Evolutionary conservation across 2,888 invertebrate species (phyloP), one percentile per base, ranked within the genome.

Genomic region (Troglohyphantes excavatus): DNA sequence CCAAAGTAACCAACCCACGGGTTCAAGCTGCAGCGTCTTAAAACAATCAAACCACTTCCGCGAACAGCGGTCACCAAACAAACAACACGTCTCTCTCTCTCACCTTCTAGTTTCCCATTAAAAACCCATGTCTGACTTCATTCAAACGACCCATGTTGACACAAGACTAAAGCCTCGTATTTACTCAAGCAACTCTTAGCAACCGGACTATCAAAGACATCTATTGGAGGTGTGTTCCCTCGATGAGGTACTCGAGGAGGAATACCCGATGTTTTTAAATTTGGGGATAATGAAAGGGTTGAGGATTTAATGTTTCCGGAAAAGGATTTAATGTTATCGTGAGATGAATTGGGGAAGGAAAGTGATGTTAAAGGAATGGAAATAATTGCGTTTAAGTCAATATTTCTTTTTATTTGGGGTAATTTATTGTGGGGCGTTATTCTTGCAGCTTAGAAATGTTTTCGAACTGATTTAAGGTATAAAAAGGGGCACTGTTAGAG

Each of bases 301-400:
- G 53, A 53, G 53, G 53, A 17, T 53, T 53, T 53, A 53, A n/a
- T 53, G 53, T 53, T 53, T 53, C 53, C n/a, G 13, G 53, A n/a
- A 53, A n/a, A 53, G 53, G 53, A 13, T 53, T 53, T 53, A 53
- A 53, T 53, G 53, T 53, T 53, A 53, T n/a, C 53, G n/a, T n/a
- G 53, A 53, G n/a, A 53, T 53, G 53, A 17, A 33, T 33, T 9
- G 9, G 9, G 33, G 33, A 33, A 33, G 33, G 9, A 6, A n/a
- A n/a, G n/a, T n/a, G n/a, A n/a, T n/a, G n/a, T n/a, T n/a, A n/a
- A n/a, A n/a, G n/a, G n/a, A n/a, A n/a, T n/a, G n/a, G n/a, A n/a
- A n/a, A 33, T 9, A n/a, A 53, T 5, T 53, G 53, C 5, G 53
- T n/a, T 53, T 9, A 53, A 13, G 53, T 11, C 13, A 53, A 53